These are phyloP conservation scores for Neopelma chrysocephalum DNA, from an alignment of 2,797 vertebrate species.

Conservation along the genomic window DNA sequence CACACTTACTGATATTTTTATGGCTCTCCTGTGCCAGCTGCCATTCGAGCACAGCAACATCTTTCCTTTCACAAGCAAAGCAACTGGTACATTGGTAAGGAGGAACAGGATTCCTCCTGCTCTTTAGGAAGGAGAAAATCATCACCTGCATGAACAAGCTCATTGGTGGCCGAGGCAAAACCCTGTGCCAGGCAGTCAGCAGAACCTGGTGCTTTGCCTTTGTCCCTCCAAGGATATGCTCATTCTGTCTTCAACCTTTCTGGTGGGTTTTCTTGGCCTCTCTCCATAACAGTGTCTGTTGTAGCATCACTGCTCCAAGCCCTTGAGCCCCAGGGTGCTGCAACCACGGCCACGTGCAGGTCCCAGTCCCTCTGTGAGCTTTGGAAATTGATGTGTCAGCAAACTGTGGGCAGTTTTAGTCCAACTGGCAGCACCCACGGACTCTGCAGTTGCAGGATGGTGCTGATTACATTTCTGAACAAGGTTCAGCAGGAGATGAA, in stretches of 20 bases:
- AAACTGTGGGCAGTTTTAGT: neutral
- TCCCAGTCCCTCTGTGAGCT: neutral
- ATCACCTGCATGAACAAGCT: neutral
- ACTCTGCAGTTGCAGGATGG: neutral
- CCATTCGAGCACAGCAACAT: neutral
- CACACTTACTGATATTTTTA: neutral
- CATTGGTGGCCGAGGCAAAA: neutral
- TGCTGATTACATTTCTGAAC: neutral
- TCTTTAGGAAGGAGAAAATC: neutral
- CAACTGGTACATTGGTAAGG: neutral
- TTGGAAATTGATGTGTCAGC: neutral
- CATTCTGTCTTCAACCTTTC: neutral
- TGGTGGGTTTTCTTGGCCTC: neutral
- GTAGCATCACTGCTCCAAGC: rapidly evolving
- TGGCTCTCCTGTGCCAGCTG: neutral
- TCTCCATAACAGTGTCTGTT: neutral
- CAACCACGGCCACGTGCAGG: rapidly evolving
- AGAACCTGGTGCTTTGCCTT: neutral
- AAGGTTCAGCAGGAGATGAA: neutral
- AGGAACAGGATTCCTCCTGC: neutral
- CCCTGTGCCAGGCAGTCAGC: neutral
- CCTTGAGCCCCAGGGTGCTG: neutral
- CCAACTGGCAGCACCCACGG: neutral
- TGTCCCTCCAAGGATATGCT: neutral
- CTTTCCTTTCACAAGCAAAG: neutral